Conservation (phyloP, 1,140 invertebrate species). For the Hylyphantes graminicola region DNA sequence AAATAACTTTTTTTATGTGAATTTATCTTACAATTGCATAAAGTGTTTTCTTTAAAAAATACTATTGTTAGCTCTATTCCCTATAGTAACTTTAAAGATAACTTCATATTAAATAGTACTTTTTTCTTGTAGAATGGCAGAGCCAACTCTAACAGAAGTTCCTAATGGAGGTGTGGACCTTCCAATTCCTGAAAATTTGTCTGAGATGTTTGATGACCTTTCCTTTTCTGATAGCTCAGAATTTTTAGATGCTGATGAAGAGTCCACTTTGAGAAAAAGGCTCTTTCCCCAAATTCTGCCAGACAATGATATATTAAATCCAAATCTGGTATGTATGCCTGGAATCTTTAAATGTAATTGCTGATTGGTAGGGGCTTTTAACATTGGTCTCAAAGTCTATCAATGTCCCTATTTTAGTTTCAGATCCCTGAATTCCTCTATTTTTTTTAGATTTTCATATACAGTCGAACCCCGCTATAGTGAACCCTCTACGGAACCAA, state of each 20-base stretch:
- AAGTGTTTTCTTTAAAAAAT: no score
- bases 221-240: conserved; percentile 50
- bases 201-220: conserved; percentile 50
- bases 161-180: background rate
- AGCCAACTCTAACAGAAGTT: background rate
- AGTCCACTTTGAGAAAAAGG: conserved; percentile 36
- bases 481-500: no score
- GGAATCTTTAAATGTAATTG: background rate
- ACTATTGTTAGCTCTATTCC: no score
- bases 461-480: no score
- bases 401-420: background rate
- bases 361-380: no score
- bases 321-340: conserved; percentile 34
- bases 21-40: no score
- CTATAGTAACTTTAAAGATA: background rate
- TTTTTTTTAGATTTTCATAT: no score
- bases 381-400: background rate
- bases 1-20: no score
- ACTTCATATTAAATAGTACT: background rate
- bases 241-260: conserved; percentile 53
- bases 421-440: no score
- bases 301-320: background rate
- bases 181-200: background rate
- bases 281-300: conserved; percentile 38
- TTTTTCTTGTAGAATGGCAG: conserved; percentile 19